Base-by-base conservation (phyloP, 92 coral and sea anemone genomes). In the Zoanthus gigantus region DNA sequence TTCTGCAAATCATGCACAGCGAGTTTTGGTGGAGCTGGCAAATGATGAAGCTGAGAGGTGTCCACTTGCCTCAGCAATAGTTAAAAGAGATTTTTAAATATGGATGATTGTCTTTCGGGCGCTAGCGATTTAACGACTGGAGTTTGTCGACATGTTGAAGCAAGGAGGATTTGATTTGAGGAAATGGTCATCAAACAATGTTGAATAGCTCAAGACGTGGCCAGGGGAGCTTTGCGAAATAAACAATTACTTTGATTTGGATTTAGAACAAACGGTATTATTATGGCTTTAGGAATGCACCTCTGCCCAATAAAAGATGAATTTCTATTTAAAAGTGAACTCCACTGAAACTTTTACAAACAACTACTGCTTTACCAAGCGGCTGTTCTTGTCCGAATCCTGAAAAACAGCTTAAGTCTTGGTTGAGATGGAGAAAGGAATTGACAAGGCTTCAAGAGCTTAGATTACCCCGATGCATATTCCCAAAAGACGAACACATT, bases 91-190 rank as follows among this genome's bases (percentile, higher is more conserved):
- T 75, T 75, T 75, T 75, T 75, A 48, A 63, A 75, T 23, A 23
- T 47, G 79, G 63, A 75, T 75, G 79, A 75, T 75, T 75, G 79
- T 75, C 32, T 75, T 48, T 75, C 79, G 58, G 79, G 79, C 28
- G 58, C 79, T 75, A 46, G 61, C 4, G 79, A 75, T 75, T 75
- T 75, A 47, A 16, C 61, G 45, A 47, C 37, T 17, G 63, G 23
- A 23, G 23, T 23, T 23, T 23, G 23, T 23, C 23, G 23, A 23
- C 23, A 23, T 23, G 23, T 23, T 23, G 23, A 23, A 74, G 78
- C 57, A 74, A 74, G 56, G 78, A 74, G 34, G 78, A 74, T 74
- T 74, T 74, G 78, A 60, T 23, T 23, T 23, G 23, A 23, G 23
- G 23, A 23, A 23, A 23, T 23, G 23, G 23, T 23, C 23, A 23